Evolutionary conservation across 2,797 vertebrate species (phyloP).

Genomic region (Anabacerthia variegaticeps): DNA sequence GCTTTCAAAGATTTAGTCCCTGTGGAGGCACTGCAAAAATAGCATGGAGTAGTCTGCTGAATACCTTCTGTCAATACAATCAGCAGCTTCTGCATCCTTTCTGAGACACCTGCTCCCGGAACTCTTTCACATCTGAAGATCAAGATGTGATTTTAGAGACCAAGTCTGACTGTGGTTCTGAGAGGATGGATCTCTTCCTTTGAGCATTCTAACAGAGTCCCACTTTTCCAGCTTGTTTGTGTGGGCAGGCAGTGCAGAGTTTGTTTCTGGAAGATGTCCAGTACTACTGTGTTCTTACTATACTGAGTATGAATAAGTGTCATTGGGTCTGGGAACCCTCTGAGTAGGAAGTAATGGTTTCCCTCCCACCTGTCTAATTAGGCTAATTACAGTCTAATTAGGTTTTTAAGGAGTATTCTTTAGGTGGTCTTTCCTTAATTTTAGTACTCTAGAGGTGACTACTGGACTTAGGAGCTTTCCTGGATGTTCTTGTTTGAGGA

Average conservation of each 20-base stretch:
- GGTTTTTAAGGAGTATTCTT: background rate
- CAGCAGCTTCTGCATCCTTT: background rate
- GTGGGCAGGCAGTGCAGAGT: background rate
- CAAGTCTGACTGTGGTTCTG: background rate
- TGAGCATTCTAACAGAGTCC: background rate
- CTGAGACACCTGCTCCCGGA: background rate
- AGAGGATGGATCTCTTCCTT: background rate
- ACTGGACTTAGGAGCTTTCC: background rate
- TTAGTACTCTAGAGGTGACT: background rate
- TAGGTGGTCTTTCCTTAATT: background rate
- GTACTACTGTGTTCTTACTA: background rate
- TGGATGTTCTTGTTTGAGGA: background rate
- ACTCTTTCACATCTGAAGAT: background rate
- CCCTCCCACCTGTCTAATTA: background rate
- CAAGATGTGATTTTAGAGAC: background rate
- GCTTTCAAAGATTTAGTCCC: background rate
- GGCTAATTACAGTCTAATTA: background rate
- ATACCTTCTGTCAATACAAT: background rate
- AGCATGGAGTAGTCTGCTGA: background rate
- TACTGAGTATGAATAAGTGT: background rate
- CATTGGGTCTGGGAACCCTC: background rate
- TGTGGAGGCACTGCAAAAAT: background rate
- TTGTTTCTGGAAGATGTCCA: background rate
- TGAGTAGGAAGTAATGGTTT: background rate
- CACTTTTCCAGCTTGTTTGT: background rate